A percentile compares a stretch with the other conserved stretches of the same genome.
phyloP scores from a whole-genome alignment of 2,797 vertebrate genomes.

The Lepilemur septentrionalis region DNA sequence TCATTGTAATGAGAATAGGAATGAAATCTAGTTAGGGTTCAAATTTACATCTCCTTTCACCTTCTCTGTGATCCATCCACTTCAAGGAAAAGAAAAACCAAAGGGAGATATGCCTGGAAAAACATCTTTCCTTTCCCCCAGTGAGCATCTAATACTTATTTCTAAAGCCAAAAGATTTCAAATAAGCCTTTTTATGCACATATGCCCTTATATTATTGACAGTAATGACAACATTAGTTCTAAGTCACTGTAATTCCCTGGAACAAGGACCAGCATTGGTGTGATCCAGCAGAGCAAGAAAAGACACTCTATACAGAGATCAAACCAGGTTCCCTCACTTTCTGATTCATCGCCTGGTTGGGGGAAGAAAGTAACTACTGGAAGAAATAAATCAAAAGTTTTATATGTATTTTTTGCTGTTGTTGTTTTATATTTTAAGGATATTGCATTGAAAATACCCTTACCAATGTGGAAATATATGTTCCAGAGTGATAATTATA shows the following conservation, averaged over 20 bases:
- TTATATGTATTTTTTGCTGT: neutral
- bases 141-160: neutral
- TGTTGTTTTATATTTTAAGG: neutral
- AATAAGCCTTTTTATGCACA: neutral
- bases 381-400: neutral
- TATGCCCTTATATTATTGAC: neutral
- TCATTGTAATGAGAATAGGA: slow-evolving; percentile 31
- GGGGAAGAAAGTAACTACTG: neutral
- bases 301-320: neutral
- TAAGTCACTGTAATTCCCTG: neutral
- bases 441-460: neutral
- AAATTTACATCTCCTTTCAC: slow-evolving; percentile 21
- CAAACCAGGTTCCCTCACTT: neutral
- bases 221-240: neutral
- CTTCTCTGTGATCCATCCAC: neutral
- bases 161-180: neutral
- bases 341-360: neutral
- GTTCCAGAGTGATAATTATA: neutral
- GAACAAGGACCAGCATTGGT: neutral
- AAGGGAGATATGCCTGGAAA: neutral
- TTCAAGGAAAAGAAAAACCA: neutral
- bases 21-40: slow-evolving; percentile 1
- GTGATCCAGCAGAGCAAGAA: neutral
- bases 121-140: neutral
- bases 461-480: neutral